phyloP scores from a whole-genome alignment of 2,113 vertebrate species.

The Microcebus tavaratra region DNA sequence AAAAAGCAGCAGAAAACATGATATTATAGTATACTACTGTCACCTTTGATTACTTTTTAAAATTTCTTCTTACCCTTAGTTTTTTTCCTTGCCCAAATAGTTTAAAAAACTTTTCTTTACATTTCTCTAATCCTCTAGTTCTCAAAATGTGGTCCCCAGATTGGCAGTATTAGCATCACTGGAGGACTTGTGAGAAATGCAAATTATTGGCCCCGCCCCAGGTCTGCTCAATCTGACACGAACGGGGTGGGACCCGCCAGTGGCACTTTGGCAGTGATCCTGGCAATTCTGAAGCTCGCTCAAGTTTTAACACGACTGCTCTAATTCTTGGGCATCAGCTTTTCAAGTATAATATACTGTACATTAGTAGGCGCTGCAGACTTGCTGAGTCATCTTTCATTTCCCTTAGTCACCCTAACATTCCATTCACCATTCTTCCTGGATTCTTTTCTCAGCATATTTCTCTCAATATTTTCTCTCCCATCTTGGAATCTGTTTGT shows the following conservation, averaged over 20 bases:
- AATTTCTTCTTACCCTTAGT: background rate
- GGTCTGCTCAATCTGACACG: too few relatives aligned
- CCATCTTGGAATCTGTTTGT: background rate
- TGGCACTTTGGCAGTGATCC: fast-evolving
- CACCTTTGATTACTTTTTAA: background rate
- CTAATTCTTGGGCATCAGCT: background rate
- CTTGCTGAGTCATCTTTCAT: slow-evolving; percentile 34
- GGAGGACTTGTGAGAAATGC: background rate
- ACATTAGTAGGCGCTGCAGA: background rate
- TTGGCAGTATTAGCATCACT: background rate
- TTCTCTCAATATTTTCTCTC: background rate
- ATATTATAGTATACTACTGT: background rate
- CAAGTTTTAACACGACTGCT: background rate
- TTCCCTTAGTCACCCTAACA: background rate
- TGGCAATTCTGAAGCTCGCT: background rate
- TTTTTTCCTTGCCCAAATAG: background rate
- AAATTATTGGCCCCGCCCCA: fast-evolving
- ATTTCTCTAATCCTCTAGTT: background rate
- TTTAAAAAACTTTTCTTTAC: background rate
- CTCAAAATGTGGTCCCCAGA: background rate
- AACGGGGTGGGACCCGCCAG: fast-evolving
- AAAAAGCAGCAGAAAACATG: background rate
- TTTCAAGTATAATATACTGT: background rate
- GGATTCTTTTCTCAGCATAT: background rate
- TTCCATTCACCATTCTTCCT: background rate